Evolutionary conservation across 2,797 vertebrate genomes (phyloP).

Genomic region (Ciconia nigra): DNA sequence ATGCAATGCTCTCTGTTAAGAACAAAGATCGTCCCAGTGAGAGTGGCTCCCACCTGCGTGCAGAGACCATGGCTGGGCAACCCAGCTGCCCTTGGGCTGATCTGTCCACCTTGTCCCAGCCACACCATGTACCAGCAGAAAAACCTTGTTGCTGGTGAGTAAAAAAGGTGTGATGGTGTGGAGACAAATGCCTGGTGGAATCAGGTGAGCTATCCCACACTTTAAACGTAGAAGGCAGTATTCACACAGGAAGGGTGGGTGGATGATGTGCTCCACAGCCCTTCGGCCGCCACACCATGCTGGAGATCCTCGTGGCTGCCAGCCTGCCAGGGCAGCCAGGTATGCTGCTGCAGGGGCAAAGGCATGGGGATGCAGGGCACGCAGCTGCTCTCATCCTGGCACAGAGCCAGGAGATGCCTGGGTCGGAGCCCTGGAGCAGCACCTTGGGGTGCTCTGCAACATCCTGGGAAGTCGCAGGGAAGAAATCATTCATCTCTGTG

Average conservation of each 20-base stretch:
- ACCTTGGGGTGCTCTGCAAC: neutral
- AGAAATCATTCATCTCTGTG: neutral
- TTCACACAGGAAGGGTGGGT: neutral
- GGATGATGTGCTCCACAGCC: accelerated
- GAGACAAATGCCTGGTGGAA: neutral
- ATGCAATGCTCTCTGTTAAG: neutral
- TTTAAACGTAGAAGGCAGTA: neutral
- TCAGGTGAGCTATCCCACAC: neutral
- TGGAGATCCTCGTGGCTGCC: neutral
- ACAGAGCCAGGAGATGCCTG: neutral
- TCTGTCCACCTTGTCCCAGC: neutral
- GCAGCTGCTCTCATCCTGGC: neutral
- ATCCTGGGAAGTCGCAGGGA: neutral
- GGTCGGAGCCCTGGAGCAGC: neutral
- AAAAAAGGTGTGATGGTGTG: accelerated
- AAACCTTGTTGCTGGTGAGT: neutral
- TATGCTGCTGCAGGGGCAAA: neutral
- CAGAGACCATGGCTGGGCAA: neutral
- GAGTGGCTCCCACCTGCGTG: neutral
- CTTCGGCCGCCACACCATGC: accelerated
- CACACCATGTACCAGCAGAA: neutral
- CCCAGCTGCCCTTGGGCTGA: neutral
- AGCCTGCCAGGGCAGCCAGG: accelerated
- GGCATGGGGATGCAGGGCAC: too few relatives aligned
- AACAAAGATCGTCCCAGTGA: neutral